Conservation (phyloP, 2,113 vertebrate genomes). For the Okapia johnstoni region DNA sequence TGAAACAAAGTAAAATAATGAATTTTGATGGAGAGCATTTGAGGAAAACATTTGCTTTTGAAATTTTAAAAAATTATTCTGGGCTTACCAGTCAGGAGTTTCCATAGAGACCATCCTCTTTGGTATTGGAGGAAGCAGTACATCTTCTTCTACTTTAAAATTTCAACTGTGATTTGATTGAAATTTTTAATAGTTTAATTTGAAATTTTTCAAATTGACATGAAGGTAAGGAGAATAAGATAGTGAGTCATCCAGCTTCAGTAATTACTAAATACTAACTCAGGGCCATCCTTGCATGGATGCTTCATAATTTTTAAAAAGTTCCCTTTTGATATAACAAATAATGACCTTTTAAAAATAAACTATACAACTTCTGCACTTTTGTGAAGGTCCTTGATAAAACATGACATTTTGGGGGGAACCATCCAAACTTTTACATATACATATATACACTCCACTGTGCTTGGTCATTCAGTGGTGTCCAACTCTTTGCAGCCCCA, state of each 20-base stretch:
- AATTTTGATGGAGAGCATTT: neutral
- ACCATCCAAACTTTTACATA: neutral
- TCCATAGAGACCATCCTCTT: neutral
- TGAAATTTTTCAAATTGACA: neutral
- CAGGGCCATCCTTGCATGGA: neutral
- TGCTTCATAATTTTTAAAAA: neutral
- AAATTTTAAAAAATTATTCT: neutral
- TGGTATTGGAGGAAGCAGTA: neutral
- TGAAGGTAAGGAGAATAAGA: neutral
- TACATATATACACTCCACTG: neutral
- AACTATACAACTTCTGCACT: neutral
- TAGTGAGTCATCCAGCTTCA: neutral
- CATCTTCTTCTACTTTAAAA: neutral
- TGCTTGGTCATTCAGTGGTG: neutral
- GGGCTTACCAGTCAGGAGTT: neutral
- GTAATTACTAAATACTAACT: neutral
- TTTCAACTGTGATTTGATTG: neutral
- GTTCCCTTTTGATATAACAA: neutral
- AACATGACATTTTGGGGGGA: neutral
- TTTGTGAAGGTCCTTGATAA: neutral
- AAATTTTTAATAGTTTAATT: neutral
- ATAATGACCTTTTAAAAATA: neutral
- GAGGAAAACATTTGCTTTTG: neutral
- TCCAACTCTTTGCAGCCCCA: neutral
- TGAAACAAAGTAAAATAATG: neutral